Evolutionary conservation across 2,113 vertebrate genomes (phyloP), one percentile per base, ranked within the genome.

Genomic region (Pica pica): DNA sequence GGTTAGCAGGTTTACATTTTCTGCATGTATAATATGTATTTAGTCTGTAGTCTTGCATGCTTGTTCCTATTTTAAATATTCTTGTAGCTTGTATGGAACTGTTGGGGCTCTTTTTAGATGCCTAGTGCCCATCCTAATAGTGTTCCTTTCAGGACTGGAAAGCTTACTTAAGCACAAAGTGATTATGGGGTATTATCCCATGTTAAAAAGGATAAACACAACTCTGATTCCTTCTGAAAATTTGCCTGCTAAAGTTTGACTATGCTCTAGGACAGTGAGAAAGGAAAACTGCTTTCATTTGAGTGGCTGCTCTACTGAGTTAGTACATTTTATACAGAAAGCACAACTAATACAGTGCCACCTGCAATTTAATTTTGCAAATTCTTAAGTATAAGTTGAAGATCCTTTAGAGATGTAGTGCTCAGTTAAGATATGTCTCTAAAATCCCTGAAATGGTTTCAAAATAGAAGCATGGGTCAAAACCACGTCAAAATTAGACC

Each of bases 381-480:
- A 81, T 89, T 91, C 69, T 46, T 84, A 56, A 24, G 65, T 57
- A 50, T 84, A 50, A 80, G 70, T 5, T 57, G 23, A 60, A 39
- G 76, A 56, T 68, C 47, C 41, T 86, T 87, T 64, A 39, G 31
- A 71, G 53, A 83, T 30, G 14, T 42, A 63, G 86, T 77, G 22
- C 33, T 79, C 44, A 14, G 44, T 93, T 68, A 83, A 89, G 87
- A 82, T 64, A 81, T 79, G 57, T 71, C 73, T 89, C 9, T 59
- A 22, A 88, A 92, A 90, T 90, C 86, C 30, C 35, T 89, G 79
- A 89, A 94, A 81, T 33, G 28, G 11, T 94, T 90, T 89, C 44
- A 91, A 13, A 94, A 94, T 94, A 97, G 89, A 87, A 96, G 26
- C 80, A 28, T 41, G 60, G 80, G 73, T 95, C 77, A 87, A 76